These are phyloP conservation scores for Athalia circularis DNA, from an alignment of 2,888 invertebrate species.

Conservation along the genomic window DNA sequence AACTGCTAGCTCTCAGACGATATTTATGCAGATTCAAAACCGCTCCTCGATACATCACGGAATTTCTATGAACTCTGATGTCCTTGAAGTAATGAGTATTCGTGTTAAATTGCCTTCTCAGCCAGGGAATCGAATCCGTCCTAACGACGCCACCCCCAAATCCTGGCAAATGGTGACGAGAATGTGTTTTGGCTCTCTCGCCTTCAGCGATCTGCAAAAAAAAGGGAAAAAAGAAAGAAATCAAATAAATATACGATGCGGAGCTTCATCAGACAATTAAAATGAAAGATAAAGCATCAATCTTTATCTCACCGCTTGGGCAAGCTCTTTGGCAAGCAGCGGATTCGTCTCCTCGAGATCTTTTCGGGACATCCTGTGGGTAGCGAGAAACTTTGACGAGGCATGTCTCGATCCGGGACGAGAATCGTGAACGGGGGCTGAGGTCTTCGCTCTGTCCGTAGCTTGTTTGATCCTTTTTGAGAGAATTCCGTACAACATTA, in stretches of 20 bases:
- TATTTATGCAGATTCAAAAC: slow-evolving; percentile 90
- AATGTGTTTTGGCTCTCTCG: slow-evolving; percentile 62
- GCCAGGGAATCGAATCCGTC: slow-evolving; percentile 74
- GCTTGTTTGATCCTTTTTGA: slow-evolving; percentile 66
- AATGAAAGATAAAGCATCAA: not conserved
- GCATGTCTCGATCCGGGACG: slow-evolving; percentile 57
- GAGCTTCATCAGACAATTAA: not conserved
- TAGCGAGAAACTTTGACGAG: slow-evolving; percentile 60
- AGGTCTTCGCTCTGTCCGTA: slow-evolving; percentile 58
- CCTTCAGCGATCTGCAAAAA: slow-evolving; percentile 59
- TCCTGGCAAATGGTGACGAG: slow-evolving; percentile 63
- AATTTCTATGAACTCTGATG: slow-evolving; percentile 84
- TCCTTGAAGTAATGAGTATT: slow-evolving; percentile 84
- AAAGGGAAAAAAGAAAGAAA: not conserved
- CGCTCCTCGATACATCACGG: slow-evolving; percentile 90
- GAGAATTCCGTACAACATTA: not conserved
- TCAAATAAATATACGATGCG: not conserved
- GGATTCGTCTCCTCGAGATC: slow-evolving; percentile 66
- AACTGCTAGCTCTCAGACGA: slow-evolving; percentile 89
- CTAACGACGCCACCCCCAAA: slow-evolving; percentile 61
- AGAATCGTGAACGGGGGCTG: slow-evolving; percentile 52
- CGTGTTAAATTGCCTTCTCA: slow-evolving; percentile 77
- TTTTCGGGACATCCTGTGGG: slow-evolving; percentile 62
- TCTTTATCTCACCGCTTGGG: slow-evolving; percentile 56
- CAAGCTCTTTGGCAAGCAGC: slow-evolving; percentile 61